These are phyloP conservation scores for Zeuzera pyrina DNA, from an alignment of 2,888 invertebrate species.

Conservation along the genomic window DNA sequence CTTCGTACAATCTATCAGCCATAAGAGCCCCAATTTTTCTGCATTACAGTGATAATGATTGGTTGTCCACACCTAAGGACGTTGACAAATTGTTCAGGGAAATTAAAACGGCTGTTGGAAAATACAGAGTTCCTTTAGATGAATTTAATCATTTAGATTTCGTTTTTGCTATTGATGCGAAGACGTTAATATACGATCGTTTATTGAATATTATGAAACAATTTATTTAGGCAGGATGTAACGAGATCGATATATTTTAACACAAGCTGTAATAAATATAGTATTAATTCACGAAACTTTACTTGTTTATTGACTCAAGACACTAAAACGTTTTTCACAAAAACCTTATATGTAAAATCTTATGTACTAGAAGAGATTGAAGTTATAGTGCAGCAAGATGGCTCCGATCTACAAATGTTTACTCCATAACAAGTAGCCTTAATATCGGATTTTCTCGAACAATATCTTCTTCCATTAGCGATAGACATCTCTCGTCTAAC, in stretches of 20 bases:
- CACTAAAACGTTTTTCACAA: slow-evolving; percentile 3
- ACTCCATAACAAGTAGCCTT: slow-evolving; percentile 36
- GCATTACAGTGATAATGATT: slow-evolving; percentile 67
- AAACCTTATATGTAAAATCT: no score
- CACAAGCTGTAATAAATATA: slow-evolving; percentile 1
- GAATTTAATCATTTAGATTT: slow-evolving; percentile 74
- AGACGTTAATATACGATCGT: slow-evolving; percentile 71
- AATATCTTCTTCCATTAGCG: slow-evolving; percentile 23
- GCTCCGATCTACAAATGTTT: slow-evolving; percentile 24
- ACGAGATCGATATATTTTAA: no score
- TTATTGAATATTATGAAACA: slow-evolving; percentile 54
- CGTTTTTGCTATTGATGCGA: slow-evolving; percentile 71
- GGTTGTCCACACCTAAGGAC: slow-evolving; percentile 59
- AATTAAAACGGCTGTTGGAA: slow-evolving; percentile 54
- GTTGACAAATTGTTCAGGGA: slow-evolving; percentile 48
- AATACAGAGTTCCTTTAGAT: slow-evolving; percentile 51
- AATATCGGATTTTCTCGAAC: slow-evolving; percentile 27
- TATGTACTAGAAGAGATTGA: slow-evolving; percentile 14
- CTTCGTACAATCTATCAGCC: slow-evolving; percentile 57
- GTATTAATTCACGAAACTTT: no score
- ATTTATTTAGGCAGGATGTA: slow-evolving; percentile 22
- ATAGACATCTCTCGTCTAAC: slow-evolving; percentile 44
- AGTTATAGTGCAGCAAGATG: slow-evolving; percentile 28
- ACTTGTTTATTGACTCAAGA: slow-evolving; percentile 14
- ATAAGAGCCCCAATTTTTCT: slow-evolving; percentile 61